These are phyloP conservation scores for Anoura caudifer DNA, from an alignment of 2,113 vertebrate genomes.

Conservation along the genomic window DNA sequence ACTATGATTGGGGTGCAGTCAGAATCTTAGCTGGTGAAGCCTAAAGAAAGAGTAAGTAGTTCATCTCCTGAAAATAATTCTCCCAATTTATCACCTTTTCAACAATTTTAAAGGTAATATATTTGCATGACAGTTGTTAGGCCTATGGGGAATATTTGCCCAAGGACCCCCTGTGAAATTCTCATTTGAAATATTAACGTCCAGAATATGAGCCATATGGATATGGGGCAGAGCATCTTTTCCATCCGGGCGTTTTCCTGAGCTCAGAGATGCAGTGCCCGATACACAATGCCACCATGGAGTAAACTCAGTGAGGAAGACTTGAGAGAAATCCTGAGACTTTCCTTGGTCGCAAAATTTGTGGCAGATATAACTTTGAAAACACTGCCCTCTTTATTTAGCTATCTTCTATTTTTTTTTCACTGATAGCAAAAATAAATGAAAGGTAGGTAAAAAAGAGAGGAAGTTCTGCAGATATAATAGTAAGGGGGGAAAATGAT, in stretches of 20 bases:
- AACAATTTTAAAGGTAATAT: constrained; percentile 7
- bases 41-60: background rate
- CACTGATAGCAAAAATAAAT: background rate
- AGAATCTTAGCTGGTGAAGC: background rate
- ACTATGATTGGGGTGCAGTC: background rate
- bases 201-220: background rate
- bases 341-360: background rate
- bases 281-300: background rate
- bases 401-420: background rate
- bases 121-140: background rate
- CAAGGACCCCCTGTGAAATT: background rate
- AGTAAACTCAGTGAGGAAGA: background rate
- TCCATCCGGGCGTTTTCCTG: background rate
- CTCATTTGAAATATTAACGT: background rate
- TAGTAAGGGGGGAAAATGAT: background rate
- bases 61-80: background rate
- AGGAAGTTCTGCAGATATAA: background rate
- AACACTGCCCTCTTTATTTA: background rate
- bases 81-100: constrained; percentile 39
- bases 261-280: background rate
- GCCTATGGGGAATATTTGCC: background rate
- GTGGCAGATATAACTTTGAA: background rate
- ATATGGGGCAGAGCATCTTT: background rate
- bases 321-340: background rate
- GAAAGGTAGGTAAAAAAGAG: background rate